Evolutionary conservation across 2,113 vertebrate genomes (phyloP).

Genomic region (Herpailurus yagouaroundi): DNA sequence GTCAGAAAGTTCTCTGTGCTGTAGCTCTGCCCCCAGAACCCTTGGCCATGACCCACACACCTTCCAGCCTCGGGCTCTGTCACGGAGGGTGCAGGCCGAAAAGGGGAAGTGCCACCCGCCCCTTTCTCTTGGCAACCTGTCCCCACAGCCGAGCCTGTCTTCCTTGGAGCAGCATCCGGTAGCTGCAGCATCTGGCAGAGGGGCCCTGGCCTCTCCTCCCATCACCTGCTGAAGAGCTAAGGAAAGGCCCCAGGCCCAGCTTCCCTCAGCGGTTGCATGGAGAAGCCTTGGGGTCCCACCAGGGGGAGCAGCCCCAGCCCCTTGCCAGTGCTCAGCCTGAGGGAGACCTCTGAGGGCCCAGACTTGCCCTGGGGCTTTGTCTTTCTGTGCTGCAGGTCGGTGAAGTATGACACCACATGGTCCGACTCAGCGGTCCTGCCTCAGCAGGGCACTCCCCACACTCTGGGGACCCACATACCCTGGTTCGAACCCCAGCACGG

Average conservation of each 20-base stretch:
- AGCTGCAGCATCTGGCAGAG: not conserved
- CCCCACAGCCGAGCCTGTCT: not conserved
- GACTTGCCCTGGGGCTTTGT: not conserved
- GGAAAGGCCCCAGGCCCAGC: not conserved
- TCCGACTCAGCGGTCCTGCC: not conserved
- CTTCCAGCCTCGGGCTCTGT: not conserved
- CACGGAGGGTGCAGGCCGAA: not conserved
- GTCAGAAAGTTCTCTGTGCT: not conserved
- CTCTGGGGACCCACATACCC: not conserved
- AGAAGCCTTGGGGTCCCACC: not conserved
- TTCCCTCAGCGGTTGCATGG: not conserved
- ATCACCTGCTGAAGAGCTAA: not conserved
- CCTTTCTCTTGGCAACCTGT: not conserved
- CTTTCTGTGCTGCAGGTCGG: not conserved
- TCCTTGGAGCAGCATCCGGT: not conserved
- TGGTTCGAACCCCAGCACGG: not conserved
- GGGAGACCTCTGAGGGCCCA: not conserved
- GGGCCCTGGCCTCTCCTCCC: not conserved
- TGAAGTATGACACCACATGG: rapidly evolving
- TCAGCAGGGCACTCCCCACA: no score
- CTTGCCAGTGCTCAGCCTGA: not conserved
- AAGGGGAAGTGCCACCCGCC: not conserved
- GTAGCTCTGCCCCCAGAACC: not conserved
- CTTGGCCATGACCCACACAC: not conserved
- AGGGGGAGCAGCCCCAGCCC: not conserved